Evolutionary conservation across 35 echinoderm and acorn worm genomes (phyloP).

Genomic region (Holothuria glaberrima): DNA sequence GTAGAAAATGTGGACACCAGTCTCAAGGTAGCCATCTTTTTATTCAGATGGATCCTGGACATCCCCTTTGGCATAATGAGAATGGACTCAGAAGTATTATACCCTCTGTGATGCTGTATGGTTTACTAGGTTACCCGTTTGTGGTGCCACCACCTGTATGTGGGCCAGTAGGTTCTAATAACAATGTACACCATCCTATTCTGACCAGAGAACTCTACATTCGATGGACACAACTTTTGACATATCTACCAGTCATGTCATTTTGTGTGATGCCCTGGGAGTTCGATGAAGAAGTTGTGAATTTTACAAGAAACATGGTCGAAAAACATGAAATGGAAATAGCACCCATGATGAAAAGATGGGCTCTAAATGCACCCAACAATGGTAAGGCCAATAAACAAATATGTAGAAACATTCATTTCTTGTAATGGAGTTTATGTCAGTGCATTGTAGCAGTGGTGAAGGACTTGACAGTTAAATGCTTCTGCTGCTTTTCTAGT

Average conservation of each 20-base stretch:
- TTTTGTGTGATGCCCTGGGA: slow-evolving; percentile 91
- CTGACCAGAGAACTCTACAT: slow-evolving; percentile 82
- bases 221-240: slow-evolving; percentile 76
- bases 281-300: slow-evolving; percentile 64
- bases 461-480: too few species aligned
- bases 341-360: slow-evolving; percentile 42
- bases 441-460: too few species aligned
- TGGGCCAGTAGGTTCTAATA: not conserved
- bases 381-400: slow-evolving; percentile 73
- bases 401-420: not conserved
- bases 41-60: slow-evolving; percentile 78
- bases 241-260: slow-evolving; percentile 88
- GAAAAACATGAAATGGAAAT: slow-evolving; percentile 66
- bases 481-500: too few species aligned
- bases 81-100: slow-evolving; percentile 86
- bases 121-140: slow-evolving; percentile 90
- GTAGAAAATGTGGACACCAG: slow-evolving; percentile 73
- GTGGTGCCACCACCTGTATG: slow-evolving; percentile 80
- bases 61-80: slow-evolving; percentile 66
- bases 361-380: slow-evolving; percentile 44
- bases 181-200: slow-evolving; percentile 14
- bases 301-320: slow-evolving; percentile 67
- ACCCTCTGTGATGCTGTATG: slow-evolving; percentile 66
- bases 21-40: slow-evolving; percentile 81
- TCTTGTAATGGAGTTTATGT: too few species aligned